Base-by-base conservation (phyloP, 2,797 vertebrate genomes). In the Heliangelus exortis region DNA sequence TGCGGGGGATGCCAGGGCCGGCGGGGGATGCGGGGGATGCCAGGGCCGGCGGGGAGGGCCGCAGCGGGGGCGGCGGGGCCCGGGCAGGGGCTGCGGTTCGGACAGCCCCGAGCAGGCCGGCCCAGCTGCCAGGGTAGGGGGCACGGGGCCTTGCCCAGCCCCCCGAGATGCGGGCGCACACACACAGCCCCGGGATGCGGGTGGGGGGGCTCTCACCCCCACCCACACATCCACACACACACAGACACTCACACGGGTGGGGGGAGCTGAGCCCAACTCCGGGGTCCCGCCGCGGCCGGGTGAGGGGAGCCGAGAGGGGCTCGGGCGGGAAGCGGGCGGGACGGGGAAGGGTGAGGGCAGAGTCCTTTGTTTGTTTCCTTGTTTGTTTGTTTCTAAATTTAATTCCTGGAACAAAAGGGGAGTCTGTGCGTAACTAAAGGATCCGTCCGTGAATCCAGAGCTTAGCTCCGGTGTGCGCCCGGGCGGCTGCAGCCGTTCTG, bases 341-440 rank as follows among this genome's bases (percentile, higher is more conserved):
- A 5, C 8, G 12, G 26, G 54, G 36, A 23, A 45, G 80, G 65
- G 67, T 55, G 83, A 14, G 3, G 15, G 54, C 33, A 20, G 43
- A 67, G 36, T 15, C 75, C 23, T 25, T n/a, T n/a, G 50, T 53
- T 59, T 61, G 84, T 53, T 57, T 76, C n/a, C 31, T 73, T 82
- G 76, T 73, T 90, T 94, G 72, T 85, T 76, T 87, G 67, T 91
- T 75, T 95, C 47, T 14, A 41, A 91, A 75, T 54, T 62, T 29
- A 63, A 66, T 71, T 67, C 80, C 86, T 55, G 80, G 69, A 74
- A 80, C 89, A 59, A 89, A 93, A 89, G 57, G 90, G 77, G 43
- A 74, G 12, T 16, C 84, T 39, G 87, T 73, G 90, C 79, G 16
- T 73, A 83, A 87, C 82, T 90, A 15, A 61, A 65, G 91, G 87